Conservation (phyloP, 2,113 vertebrate genomes). For the Stegostoma tigrinum region DNA sequence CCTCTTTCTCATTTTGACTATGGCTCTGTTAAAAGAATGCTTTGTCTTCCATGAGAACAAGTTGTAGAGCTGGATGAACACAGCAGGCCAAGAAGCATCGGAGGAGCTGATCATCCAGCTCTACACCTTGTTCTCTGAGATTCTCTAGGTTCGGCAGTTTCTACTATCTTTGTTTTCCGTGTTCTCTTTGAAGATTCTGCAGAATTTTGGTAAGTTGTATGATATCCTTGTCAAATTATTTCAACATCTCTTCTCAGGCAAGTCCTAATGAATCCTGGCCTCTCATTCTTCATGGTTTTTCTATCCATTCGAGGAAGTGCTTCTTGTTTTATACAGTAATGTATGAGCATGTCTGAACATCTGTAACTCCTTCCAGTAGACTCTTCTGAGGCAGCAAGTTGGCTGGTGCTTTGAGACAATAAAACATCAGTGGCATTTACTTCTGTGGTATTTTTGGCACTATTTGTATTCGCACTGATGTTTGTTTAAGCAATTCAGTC, state of each 20-base stretch:
- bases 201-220: not conserved
- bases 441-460: not conserved
- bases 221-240: not conserved
- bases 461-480: not conserved
- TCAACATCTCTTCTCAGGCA: not conserved
- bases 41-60: not conserved
- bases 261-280: not conserved
- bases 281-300: not conserved
- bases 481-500: not conserved
- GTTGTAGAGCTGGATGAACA: too few species aligned
- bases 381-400: not conserved
- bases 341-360: not conserved
- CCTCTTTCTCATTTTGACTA: not conserved
- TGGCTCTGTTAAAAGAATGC: not conserved
- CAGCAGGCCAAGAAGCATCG: too few species aligned
- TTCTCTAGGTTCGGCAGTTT: too few species aligned
- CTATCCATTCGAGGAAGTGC: not conserved
- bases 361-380: not conserved
- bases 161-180: too few species aligned
- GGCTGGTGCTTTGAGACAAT: not conserved
- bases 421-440: not conserved
- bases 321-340: not conserved
- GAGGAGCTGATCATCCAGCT: too few species aligned
- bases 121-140: too few species aligned
- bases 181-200: too few species aligned